Evolutionary conservation across 2,888 invertebrate species (phyloP).

Genomic region (Marasmarcha lunaedactyla): DNA sequence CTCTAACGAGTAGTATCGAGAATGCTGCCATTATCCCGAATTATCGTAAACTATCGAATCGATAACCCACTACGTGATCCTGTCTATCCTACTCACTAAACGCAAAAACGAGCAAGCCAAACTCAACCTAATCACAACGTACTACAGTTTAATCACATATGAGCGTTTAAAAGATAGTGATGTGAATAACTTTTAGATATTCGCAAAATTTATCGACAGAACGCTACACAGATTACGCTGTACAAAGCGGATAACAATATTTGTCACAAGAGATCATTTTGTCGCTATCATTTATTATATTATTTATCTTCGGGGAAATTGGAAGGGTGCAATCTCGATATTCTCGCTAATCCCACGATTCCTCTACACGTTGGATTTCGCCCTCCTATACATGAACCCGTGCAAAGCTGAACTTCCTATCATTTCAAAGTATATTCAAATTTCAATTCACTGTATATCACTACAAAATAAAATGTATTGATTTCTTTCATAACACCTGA

Average conservation of each 20-base stretch:
- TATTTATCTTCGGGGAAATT: not conserved
- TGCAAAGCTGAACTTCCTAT: too few relatives aligned
- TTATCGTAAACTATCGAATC: conserved; percentile 7
- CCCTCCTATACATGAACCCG: too few relatives aligned
- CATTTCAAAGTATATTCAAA: too few relatives aligned
- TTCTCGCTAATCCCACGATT: not conserved
- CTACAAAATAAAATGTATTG: too few relatives aligned
- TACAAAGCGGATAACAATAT: not conserved
- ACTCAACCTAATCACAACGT: not conserved
- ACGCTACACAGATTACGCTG: not conserved
- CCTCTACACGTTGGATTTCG: not conserved
- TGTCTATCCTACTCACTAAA: not conserved
- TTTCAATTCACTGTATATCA: too few relatives aligned
- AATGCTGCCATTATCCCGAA: conserved; percentile 2
- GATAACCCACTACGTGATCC: conserved; percentile 6
- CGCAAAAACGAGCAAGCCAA: not conserved
- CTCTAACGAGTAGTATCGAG: conserved; percentile 4
- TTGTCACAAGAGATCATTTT: not conserved
- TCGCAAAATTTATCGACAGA: not conserved
- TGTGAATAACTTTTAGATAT: not conserved
- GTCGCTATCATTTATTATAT: not conserved
- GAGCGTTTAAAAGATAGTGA: not conserved
- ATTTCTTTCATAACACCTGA: too few relatives aligned
- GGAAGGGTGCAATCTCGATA: not conserved
- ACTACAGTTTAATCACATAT: not conserved